Conservation (phyloP, 2,888 invertebrate species). For the Acrobasis repandana region DNA sequence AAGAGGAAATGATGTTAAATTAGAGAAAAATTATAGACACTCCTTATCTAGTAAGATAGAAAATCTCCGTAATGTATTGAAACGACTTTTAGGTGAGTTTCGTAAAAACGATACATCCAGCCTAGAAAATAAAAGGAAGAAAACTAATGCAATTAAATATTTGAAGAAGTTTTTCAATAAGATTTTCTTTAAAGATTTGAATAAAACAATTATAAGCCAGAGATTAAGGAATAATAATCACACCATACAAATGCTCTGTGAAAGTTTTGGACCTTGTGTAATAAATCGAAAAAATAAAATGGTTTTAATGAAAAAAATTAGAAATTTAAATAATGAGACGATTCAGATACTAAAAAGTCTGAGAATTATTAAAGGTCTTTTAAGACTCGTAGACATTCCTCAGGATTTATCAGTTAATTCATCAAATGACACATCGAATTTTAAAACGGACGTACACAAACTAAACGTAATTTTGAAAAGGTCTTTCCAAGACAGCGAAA, state of each 20-base stretch:
- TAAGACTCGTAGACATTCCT: slow-evolving; percentile 45
- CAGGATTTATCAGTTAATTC: slow-evolving; percentile 16
- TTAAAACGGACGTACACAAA: slow-evolving; percentile 46
- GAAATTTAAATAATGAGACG: slow-evolving; percentile 52
- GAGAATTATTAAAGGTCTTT: slow-evolving; percentile 57
- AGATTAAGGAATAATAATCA: slow-evolving; percentile 34
- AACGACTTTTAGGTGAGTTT: slow-evolving; percentile 34
- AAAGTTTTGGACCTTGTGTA: slow-evolving; percentile 51
- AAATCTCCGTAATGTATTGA: slow-evolving; percentile 35
- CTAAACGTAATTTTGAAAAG: slow-evolving; percentile 52
- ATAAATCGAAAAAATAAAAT: slow-evolving; percentile 40
- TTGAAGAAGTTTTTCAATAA: slow-evolving; percentile 56
- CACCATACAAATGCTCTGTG: slow-evolving; percentile 52
- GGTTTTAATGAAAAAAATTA: slow-evolving; percentile 49
- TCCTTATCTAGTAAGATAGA: slow-evolving; percentile 28
- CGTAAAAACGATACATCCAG: slow-evolving; percentile 32
- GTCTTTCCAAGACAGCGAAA: slow-evolving; percentile 31
- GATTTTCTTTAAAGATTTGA: slow-evolving; percentile 41
- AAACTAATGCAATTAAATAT: slow-evolving; percentile 46
- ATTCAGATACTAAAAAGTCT: slow-evolving; percentile 53
- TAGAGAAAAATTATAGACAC: slow-evolving; percentile 20
- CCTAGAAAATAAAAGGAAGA: slow-evolving; percentile 35
- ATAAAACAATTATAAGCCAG: slow-evolving; percentile 28
- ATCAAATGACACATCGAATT: slow-evolving; percentile 19
- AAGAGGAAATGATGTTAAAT: slow-evolving; percentile 23